phyloP scores from a whole-genome alignment of 2,113 vertebrate genomes.

The Cephalopterus ornatus region DNA sequence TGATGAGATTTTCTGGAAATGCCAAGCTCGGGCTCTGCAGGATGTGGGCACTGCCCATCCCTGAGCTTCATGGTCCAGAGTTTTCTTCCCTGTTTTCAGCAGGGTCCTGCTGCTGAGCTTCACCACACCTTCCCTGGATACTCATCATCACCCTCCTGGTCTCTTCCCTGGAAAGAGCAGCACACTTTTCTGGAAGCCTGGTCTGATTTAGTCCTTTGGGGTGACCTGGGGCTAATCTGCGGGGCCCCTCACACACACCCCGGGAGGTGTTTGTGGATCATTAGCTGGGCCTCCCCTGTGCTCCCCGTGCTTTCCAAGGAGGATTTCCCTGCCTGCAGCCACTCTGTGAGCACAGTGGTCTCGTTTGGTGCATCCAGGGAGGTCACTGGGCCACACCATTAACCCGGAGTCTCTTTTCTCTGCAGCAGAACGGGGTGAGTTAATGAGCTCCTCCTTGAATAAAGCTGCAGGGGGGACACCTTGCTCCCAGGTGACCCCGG shows the following conservation, averaged over 20 bases:
- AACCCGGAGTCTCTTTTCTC: not conserved
- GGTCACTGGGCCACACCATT: not conserved
- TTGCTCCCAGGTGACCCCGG: not conserved
- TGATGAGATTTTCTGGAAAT: not conserved
- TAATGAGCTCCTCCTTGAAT: not conserved
- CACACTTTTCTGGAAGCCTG: not conserved
- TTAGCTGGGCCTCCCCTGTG: fast-evolving
- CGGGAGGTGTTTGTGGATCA: not conserved
- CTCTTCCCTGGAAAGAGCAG: not conserved
- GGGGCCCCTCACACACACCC: not conserved
- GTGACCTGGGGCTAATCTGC: not conserved
- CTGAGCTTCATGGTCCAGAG: not conserved
- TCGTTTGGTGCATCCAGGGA: not conserved
- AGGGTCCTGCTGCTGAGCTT: not conserved
- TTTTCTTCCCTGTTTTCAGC: not conserved
- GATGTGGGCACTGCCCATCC: not conserved
- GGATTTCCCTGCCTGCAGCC: not conserved
- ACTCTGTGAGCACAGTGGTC: not conserved
- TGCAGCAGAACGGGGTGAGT: not conserved
- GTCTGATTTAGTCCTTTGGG: not conserved
- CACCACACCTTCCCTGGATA: not conserved
- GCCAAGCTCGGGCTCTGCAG: not conserved
- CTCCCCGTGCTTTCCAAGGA: not conserved
- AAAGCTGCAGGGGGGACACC: not conserved
- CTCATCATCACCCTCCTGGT: not conserved